These are phyloP conservation scores for Chaenogobius annularis DNA, from an alignment of 2,113 vertebrate species.

Conservation along the genomic window DNA sequence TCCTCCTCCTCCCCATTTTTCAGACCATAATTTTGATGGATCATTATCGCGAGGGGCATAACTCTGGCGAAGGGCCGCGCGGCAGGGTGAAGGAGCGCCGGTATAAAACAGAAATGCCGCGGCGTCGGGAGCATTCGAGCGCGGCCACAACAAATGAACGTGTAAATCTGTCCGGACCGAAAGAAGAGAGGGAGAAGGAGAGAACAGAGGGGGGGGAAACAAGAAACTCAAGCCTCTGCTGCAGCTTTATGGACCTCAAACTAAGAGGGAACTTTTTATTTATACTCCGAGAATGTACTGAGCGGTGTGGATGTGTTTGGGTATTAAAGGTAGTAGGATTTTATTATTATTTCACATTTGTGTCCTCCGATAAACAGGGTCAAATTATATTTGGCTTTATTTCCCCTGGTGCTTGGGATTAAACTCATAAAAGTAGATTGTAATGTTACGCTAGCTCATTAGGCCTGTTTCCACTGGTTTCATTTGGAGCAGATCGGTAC, in stretches of 20 bases:
- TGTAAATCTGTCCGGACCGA: constrained; percentile 73
- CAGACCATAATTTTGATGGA: constrained; percentile 78
- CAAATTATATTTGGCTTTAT: too few relatives aligned
- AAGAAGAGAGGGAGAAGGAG: background rate
- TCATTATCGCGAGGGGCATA: constrained; percentile 76
- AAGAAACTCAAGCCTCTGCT: constrained; percentile 30
- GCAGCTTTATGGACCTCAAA: constrained; percentile 48
- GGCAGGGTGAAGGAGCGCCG: constrained; percentile 60
- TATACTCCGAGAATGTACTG: constrained; percentile 5
- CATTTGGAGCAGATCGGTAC: too few relatives aligned
- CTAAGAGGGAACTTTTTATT: constrained; percentile 48
- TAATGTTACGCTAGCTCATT: too few relatives aligned
- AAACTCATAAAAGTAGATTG: too few relatives aligned
- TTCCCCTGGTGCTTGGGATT: too few relatives aligned
- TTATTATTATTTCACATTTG: too few relatives aligned
- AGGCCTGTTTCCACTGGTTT: too few relatives aligned
- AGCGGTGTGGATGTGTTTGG: too few relatives aligned
- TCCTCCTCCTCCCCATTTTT: constrained; percentile 64
- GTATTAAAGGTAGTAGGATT: background rate
- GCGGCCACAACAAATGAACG: constrained; percentile 78
- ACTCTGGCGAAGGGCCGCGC: constrained; percentile 68
- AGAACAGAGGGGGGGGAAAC: constrained; percentile 28
- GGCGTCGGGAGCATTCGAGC: constrained; percentile 72
- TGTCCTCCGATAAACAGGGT: too few relatives aligned
- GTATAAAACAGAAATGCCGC: constrained; percentile 77